Percentiles rank a stretch among this genome's conserved stretches.
phyloP scores from a whole-genome alignment of 64 coral and sea anemone species.

The Montipora sp. region DNA sequence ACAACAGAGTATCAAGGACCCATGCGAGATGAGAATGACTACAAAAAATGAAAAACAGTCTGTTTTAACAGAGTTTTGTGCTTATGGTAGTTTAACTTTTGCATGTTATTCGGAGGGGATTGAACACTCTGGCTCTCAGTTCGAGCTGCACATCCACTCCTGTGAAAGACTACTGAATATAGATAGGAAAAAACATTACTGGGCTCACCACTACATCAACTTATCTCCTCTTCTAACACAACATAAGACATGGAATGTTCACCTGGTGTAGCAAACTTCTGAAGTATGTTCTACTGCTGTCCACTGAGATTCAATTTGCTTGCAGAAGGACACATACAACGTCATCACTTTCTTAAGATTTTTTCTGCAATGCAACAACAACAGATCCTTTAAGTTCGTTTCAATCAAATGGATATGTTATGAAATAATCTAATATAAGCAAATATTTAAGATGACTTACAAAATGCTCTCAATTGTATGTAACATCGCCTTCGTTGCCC shows the following conservation, averaged over 20 bases:
- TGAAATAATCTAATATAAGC: neutral
- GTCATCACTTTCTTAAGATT: conserved; percentile 67
- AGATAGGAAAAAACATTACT: too few relatives aligned
- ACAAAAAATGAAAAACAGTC: neutral
- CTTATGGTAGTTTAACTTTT: too few relatives aligned
- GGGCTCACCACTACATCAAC: too few relatives aligned
- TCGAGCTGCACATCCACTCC: too few relatives aligned
- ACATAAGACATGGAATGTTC: neutral
- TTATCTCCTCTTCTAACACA: too few relatives aligned
- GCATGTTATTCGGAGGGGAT: too few relatives aligned
- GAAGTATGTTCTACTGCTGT: conserved; percentile 17
- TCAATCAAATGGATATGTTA: neutral
- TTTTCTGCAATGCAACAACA: conserved; percentile 26
- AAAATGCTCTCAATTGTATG: conserved; percentile 48
- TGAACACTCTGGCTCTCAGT: too few relatives aligned
- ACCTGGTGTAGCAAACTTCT: conserved; percentile 35
- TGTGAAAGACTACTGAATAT: too few relatives aligned
- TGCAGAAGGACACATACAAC: conserved; percentile 46
- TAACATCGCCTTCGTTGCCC: conserved; percentile 73
- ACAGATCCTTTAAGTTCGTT: neutral
- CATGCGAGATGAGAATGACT: conserved; percentile 7
- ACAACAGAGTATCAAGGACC: conserved; percentile 25
- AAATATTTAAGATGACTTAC: conserved; percentile 32
- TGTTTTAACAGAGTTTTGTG: neutral
- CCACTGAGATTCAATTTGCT: conserved; percentile 54